A percentile compares a stretch with the other conserved stretches of the same genome.
phyloP scores from a whole-genome alignment of 2,113 vertebrate genomes.

The Nyctereutes procyonoides region DNA sequence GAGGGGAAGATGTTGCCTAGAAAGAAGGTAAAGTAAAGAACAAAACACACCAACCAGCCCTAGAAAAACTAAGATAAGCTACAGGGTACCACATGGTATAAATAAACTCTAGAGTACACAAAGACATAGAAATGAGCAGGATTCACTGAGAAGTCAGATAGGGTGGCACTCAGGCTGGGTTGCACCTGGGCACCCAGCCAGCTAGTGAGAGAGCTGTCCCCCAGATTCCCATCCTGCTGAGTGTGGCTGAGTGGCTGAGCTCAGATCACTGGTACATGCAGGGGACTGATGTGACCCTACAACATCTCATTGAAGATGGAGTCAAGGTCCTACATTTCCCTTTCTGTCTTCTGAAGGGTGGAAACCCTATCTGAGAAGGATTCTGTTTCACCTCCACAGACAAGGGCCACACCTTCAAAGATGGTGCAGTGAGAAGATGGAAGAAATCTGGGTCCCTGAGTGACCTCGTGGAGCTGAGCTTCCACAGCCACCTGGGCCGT shows the following conservation, averaged over 20 bases:
- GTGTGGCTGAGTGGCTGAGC: background rate
- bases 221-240: too few species aligned
- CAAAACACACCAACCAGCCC: background rate
- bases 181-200: rapidly evolving
- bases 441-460: background rate
- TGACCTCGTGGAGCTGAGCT: background rate
- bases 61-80: background rate
- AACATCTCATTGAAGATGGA: background rate
- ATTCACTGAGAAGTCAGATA: too few species aligned
- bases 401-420: background rate
- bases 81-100: background rate
- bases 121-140: background rate
- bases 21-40: background rate
- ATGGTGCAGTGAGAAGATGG: background rate
- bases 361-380: background rate
- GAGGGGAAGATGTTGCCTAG: background rate
- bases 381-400: background rate
- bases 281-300: too few species aligned
- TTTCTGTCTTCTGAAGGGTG: background rate
- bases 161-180: background rate
- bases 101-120: background rate
- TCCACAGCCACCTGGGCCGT: rapidly evolving
- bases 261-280: too few species aligned
- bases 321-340: background rate
- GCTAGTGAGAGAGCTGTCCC: background rate